Percentiles rank a stretch among this genome's conserved stretches.
Conservation (phyloP, 2,113 vertebrate genomes). For the Leptobrachium ailaonicum region DNA sequence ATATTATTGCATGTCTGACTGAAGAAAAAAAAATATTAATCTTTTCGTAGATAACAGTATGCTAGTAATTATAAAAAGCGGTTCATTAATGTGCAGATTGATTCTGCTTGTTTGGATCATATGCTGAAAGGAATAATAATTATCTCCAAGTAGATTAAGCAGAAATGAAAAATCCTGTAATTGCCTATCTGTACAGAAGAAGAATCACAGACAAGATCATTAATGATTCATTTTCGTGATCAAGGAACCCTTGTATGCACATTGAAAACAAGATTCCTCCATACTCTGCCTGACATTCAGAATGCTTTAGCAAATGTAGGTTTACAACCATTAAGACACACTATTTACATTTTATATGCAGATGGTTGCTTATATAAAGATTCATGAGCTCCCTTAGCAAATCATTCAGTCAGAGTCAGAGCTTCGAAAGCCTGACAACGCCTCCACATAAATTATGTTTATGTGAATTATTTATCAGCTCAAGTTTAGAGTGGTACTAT, state of each 20-base stretch:
- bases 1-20: background rate
- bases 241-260: slow-evolving; percentile 9
- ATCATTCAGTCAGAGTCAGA: background rate
- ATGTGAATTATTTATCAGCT: background rate
- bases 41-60: background rate
- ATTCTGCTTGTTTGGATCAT: slow-evolving; percentile 30
- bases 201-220: slow-evolving; percentile 8
- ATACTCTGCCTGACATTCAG: background rate
- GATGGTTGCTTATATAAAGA: background rate
- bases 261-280: slow-evolving; percentile 9
- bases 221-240: slow-evolving; percentile 29
- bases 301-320: background rate
- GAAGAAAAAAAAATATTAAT: background rate
- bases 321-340: too few species aligned
- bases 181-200: slow-evolving; percentile 17
- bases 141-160: slow-evolving; percentile 14
- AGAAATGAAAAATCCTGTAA: slow-evolving; percentile 21
- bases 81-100: slow-evolving; percentile 4
- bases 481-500: too few species aligned
- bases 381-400: background rate
- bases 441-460: background rate
- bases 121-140: slow-evolving; percentile 14
- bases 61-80: slow-evolving; percentile 12
- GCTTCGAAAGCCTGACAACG: background rate
- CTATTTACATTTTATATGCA: background rate